These are phyloP conservation scores for Erebia epiphron DNA, from an alignment of 2,888 invertebrate genomes.

Conservation along the genomic window DNA sequence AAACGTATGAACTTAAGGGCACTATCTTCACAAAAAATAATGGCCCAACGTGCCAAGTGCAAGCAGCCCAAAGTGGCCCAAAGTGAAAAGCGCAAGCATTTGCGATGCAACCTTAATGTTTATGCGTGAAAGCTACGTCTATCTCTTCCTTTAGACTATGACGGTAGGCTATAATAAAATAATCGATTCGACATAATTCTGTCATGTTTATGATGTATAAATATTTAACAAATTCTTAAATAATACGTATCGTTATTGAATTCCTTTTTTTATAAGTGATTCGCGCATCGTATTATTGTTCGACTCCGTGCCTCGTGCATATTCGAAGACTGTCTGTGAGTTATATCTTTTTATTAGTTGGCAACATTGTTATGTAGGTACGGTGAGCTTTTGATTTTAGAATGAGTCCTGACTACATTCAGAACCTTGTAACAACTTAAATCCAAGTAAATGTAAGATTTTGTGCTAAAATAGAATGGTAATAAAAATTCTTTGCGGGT, in stretches of 20 bases:
- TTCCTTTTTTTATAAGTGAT: slow-evolving; percentile 35
- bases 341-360: slow-evolving; percentile 22
- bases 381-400: slow-evolving; percentile 14
- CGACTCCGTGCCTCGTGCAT: not conserved
- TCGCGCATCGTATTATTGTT: slow-evolving; percentile 20
- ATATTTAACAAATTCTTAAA: slow-evolving; percentile 43
- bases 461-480: no score
- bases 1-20: no score
- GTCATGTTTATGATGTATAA: slow-evolving; percentile 49
- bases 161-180: slow-evolving; percentile 58
- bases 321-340: slow-evolving; percentile 1
- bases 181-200: slow-evolving; percentile 62
- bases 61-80: no score
- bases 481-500: no score
- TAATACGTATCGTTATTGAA: slow-evolving; percentile 38
- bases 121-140: not conserved
- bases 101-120: not conserved
- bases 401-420: no score
- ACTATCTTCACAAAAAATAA: no score
- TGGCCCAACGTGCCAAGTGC: no score
- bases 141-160: not conserved
- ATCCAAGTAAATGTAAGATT: no score
- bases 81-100: no score
- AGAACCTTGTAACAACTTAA: no score
- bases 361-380: slow-evolving; percentile 11